Base-by-base conservation (phyloP, 2,113 vertebrate species). In the Podilymbus podiceps region DNA sequence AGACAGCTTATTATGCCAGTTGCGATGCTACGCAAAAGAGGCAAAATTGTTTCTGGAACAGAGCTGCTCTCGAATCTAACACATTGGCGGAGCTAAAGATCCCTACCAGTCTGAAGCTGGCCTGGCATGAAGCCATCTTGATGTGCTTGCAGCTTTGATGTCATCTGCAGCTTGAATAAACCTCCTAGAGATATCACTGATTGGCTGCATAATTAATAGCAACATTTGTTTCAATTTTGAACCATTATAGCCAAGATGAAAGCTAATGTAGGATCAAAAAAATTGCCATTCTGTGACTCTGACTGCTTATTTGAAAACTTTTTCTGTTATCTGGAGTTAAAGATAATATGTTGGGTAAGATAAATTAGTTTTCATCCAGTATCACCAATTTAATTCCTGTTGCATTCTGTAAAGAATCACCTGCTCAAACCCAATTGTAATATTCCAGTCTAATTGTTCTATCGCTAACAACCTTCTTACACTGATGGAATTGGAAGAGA, bases 121-220 rank as follows among this genome's bases (percentile, higher is more conserved):
- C 76, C 69, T 92, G 93, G 94, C 84, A 49, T 23, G 33, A 89
- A 78, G 66, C 87, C 91, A 68, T 78, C 64, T 44, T 91, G 69
- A 68, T 78, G 66, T 79, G 56, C 67, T 85, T 72, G 73, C 44
- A 80, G 63, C 67, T 94, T 92, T 90, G 50, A 66, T 91, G 76
- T 95, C 73, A 94, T 82, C 84, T 85, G 89, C 77, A 93, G 93
- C 91, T 89, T 62, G 69, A 76, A 82, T 93, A 64, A 78, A 73
- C 55, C 74, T 95, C 52, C 63, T 77, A 12, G 59, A 83, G 63
- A 49, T 73, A 49, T 40, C 71, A 18, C 60, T 30, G 52, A 63
- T 72, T 47, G 69, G 40, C 90, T 90, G 46, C 38, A 47, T 81
- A 67, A 85, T 76, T 68, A 88, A 60, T 49, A 79, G 62, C 27